phyloP scores from a whole-genome alignment of 2,888 invertebrate species.

The Chelonus formosanus region DNA sequence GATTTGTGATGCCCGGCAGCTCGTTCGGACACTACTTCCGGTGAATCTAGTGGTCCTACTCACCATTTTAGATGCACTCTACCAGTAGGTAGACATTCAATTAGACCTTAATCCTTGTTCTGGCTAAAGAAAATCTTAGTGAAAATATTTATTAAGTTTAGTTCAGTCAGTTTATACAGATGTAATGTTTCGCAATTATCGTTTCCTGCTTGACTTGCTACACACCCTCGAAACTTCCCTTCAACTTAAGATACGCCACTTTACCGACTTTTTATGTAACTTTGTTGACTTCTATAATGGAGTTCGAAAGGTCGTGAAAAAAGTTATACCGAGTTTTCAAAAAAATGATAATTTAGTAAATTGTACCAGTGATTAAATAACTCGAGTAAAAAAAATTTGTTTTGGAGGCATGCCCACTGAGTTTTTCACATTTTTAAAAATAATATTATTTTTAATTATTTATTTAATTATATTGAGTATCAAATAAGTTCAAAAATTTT shows the following conservation, averaged over 20 bases:
- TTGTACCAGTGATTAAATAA: too few species aligned
- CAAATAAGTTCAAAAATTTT: too few species aligned
- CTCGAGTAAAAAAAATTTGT: too few species aligned
- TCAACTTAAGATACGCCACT: constrained; percentile 40
- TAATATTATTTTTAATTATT: not conserved
- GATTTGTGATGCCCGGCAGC: constrained; percentile 52
- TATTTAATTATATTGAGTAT: too few species aligned
- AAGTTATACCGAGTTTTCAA: too few species aligned
- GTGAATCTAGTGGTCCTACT: constrained; percentile 20
- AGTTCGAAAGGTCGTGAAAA: not conserved
- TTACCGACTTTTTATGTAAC: constrained; percentile 41
- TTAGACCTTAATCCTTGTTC: not conserved
- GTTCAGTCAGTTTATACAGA: too few species aligned
- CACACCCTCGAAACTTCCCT: constrained; percentile 13
- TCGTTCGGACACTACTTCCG: constrained; percentile 12
- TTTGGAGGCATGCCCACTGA: too few species aligned
- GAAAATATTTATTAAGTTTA: too few species aligned
- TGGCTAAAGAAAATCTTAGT: too few species aligned
- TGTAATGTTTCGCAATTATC: too few species aligned
- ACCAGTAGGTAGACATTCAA: not conserved
- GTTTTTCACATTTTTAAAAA: not conserved
- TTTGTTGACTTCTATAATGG: constrained; percentile 37
- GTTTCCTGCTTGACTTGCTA: not conserved
- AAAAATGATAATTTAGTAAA: too few species aligned
- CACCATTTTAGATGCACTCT: constrained; percentile 1